Conservation (phyloP, 2,888 invertebrate genomes). For the Ceramica pisi region DNA sequence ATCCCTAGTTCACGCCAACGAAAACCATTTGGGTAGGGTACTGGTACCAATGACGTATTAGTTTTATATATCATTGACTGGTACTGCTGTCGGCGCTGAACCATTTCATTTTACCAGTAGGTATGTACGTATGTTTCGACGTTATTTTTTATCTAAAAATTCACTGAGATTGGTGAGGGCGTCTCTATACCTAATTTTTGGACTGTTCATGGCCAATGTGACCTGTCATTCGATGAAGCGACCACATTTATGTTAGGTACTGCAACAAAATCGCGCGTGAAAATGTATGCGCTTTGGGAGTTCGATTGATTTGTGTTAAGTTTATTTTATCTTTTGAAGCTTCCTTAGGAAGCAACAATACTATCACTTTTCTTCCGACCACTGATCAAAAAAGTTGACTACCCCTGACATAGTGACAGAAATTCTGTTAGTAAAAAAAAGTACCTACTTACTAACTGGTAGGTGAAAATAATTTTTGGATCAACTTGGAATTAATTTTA, state of each 20-base stretch:
- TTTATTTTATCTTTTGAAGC: not conserved
- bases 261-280: too few species aligned
- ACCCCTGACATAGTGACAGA: not conserved
- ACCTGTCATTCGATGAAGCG: not conserved
- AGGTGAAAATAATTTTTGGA: not conserved
- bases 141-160: too few species aligned
- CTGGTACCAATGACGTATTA: too few species aligned
- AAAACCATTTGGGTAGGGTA: too few species aligned
- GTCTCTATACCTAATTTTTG: too few species aligned
- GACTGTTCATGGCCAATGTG: not conserved
- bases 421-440: too few species aligned
- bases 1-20: not conserved
- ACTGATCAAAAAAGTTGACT: not conserved
- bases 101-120: too few species aligned
- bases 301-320: not conserved
- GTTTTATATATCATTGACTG: too few species aligned
- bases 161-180: too few species aligned
- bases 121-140: too few species aligned
- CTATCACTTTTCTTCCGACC: not conserved
- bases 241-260: not conserved
- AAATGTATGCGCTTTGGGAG: not conserved
- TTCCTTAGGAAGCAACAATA: too few species aligned
- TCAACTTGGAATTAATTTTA: not conserved
- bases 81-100: not conserved
- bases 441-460: too few species aligned